Evolutionary conservation across 2,113 vertebrate genomes (phyloP).

Genomic region (Jaculus jaculus): DNA sequence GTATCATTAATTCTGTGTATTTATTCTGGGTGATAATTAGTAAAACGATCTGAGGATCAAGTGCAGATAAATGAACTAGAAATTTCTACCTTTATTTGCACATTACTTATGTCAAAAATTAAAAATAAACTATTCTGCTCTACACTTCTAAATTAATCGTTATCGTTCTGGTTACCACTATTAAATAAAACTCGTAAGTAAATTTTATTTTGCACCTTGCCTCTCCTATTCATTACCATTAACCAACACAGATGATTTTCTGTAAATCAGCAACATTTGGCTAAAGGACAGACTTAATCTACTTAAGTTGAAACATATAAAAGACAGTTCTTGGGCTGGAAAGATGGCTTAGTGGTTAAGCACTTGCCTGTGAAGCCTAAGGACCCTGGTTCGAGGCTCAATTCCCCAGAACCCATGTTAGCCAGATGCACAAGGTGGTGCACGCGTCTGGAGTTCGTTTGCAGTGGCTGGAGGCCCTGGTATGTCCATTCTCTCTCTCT

Average conservation of each 20-base stretch:
- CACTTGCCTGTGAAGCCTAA: too few relatives aligned
- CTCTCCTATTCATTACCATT: neutral
- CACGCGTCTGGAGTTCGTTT: too few relatives aligned
- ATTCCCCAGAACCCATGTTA: too few relatives aligned
- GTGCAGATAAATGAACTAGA: neutral
- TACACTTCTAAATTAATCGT: slow-evolving; percentile 21
- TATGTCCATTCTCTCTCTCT: too few relatives aligned
- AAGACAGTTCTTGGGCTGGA: too few relatives aligned
- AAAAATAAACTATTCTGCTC: neutral
- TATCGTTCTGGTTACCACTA: neutral
- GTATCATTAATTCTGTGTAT: neutral
- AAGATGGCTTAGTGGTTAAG: too few relatives aligned
- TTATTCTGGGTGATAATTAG: slow-evolving; percentile 6
- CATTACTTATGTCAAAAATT: neutral
- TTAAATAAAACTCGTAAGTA: neutral
- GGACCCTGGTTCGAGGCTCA: too few relatives aligned
- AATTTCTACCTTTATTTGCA: neutral
- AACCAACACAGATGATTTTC: neutral
- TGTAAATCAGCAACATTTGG: neutral
- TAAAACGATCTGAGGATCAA: neutral
- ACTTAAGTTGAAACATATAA: neutral
- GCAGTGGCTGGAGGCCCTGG: too few relatives aligned
- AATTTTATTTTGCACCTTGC: neutral
- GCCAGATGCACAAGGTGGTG: too few relatives aligned
- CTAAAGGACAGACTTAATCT: neutral